Percentiles rank a stretch among this genome's conserved stretches.
phyloP scores from a whole-genome alignment of 1,140 invertebrate species.

The Drosophila parabipectinata region DNA sequence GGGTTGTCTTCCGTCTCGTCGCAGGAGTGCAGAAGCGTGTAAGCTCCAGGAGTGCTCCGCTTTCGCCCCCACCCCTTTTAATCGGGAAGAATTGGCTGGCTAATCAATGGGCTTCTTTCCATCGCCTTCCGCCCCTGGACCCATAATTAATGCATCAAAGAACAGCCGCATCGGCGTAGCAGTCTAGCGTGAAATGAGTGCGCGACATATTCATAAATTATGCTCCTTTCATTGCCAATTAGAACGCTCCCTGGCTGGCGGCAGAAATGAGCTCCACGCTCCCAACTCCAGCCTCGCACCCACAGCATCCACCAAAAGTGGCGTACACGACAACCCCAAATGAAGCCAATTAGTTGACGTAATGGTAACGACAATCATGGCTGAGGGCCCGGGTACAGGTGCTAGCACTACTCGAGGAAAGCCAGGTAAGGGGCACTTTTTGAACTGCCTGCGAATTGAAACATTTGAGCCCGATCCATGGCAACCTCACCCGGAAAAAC shows the following conservation, averaged over 20 bases:
- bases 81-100: background rate
- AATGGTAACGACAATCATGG: conserved; percentile 68
- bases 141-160: conserved; percentile 42
- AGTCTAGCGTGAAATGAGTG: conserved; percentile 69
- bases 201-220: conserved; percentile 75
- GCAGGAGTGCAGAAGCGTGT: conserved; percentile 37
- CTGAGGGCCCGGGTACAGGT: conserved; percentile 15
- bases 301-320: conserved; percentile 4
- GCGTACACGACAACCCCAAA: conserved; percentile 70
- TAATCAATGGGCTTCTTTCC: conserved; percentile 12
- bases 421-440: conserved; percentile 49
- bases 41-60: conserved; percentile 40
- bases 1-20: conserved; percentile 39
- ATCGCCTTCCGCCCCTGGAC: background rate
- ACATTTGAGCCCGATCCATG: conserved; percentile 63
- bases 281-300: conserved; percentile 5
- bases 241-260: conserved; percentile 59
- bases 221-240: conserved; percentile 79
- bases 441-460: conserved; percentile 73
- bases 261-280: conserved; percentile 25
- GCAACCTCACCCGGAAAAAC: conserved; percentile 23
- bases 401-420: background rate
- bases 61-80: background rate
- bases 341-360: conserved; percentile 81
- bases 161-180: conserved; percentile 26